phyloP scores from a whole-genome alignment of 92 coral and sea anemone species.

The Anthopleura xanthogrammica region DNA sequence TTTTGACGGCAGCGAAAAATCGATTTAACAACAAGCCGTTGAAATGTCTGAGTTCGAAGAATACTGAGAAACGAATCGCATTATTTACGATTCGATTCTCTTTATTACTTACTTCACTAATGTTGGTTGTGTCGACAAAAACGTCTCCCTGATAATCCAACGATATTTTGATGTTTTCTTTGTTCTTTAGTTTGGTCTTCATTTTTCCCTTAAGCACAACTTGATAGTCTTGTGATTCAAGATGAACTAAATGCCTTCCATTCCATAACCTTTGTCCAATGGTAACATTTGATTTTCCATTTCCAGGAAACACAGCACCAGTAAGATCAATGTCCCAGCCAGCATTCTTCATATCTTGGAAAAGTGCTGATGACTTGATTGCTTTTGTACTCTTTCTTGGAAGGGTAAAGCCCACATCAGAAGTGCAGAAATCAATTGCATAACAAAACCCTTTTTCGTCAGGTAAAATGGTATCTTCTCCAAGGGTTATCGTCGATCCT shows the following conservation, averaged over 20 bases:
- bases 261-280: conserved; percentile 4
- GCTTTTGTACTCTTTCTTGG: not conserved
- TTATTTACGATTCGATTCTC: too few species aligned
- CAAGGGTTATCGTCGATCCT: conserved; percentile 6
- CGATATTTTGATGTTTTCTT: not conserved
- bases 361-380: not conserved
- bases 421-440: conserved; percentile 27
- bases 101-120: conserved; percentile 13
- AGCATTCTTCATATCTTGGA: conserved; percentile 22
- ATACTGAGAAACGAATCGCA: too few species aligned
- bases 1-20: too few species aligned
- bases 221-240: not conserved
- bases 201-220: conserved; percentile 18
- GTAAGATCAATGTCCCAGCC: conserved; percentile 27
- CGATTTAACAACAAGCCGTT: too few species aligned
- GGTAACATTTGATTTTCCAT: not conserved
- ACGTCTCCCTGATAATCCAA: conserved; percentile 23
- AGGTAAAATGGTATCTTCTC: not conserved
- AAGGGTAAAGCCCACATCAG: conserved; percentile 15
- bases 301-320: conserved; percentile 13
- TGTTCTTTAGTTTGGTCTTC: conserved; percentile 6
- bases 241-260: conserved; percentile 5
- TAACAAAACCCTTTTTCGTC: conserved; percentile 20
- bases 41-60: too few species aligned
- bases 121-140: conserved; percentile 5